phyloP scores from a whole-genome alignment of 2,797 vertebrate species.

The Pangasius sanitwongsei region DNA sequence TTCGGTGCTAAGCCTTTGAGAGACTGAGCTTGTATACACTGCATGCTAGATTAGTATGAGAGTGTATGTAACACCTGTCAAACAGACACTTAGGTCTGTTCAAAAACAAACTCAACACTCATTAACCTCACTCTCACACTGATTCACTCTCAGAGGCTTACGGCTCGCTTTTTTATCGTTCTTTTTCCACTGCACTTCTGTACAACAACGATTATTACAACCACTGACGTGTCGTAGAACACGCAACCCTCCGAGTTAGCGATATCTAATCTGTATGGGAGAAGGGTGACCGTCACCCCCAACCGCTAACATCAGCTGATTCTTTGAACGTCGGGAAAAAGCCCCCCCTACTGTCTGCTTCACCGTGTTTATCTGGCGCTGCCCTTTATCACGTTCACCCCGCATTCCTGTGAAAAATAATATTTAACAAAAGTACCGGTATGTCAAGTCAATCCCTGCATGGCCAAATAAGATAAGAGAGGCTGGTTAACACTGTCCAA shows the following conservation, averaged over 20 bases:
- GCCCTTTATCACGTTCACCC: slow-evolving; percentile 52
- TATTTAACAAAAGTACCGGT: slow-evolving; percentile 71
- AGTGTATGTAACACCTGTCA: background rate
- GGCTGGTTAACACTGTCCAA: slow-evolving; percentile 55
- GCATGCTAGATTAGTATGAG: background rate
- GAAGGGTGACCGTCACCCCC: slow-evolving; percentile 19
- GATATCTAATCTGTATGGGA: slow-evolving; percentile 13
- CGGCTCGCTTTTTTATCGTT: background rate
- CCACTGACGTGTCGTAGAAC: background rate
- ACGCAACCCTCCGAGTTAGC: background rate
- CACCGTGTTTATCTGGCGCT: slow-evolving; percentile 50
- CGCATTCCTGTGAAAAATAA: slow-evolving; percentile 68
- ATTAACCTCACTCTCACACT: slow-evolving; percentile 3
- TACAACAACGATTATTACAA: background rate
- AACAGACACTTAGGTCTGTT: background rate
- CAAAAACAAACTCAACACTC: background rate
- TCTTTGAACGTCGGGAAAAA: background rate
- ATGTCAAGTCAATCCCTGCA: slow-evolving; percentile 67
- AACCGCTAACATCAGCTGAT: slow-evolving; percentile 38
- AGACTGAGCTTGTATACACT: background rate
- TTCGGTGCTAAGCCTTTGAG: background rate
- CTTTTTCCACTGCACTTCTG: background rate
- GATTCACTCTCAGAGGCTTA: background rate
- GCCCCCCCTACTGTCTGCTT: slow-evolving; percentile 6
- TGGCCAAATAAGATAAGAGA: slow-evolving; percentile 72